Percentiles rank a stretch among this genome's conserved stretches.
These are phyloP conservation scores for Drosophila elegans DNA, from an alignment of 1,140 invertebrate genomes.

Conservation along the genomic window DNA sequence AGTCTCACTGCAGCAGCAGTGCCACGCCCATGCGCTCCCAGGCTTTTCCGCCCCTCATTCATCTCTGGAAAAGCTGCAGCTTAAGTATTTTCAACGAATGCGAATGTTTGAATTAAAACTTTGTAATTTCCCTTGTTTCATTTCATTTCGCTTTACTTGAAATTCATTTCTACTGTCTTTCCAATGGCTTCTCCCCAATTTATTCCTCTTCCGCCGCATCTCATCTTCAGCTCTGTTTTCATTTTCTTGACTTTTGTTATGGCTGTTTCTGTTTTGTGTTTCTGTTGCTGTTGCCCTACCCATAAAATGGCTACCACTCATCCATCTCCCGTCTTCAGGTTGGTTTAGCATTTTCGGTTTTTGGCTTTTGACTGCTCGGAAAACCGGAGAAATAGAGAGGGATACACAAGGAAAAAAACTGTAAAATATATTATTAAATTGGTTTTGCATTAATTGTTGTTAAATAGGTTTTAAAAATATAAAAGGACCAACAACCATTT, in stretches of 20 bases:
- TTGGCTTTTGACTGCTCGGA: slow-evolving; percentile 30
- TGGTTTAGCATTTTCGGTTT: slow-evolving; percentile 53
- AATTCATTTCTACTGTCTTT: slow-evolving; percentile 77
- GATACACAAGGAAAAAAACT: slow-evolving; percentile 1
- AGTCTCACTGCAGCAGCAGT: slow-evolving; percentile 44
- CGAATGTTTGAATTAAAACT: slow-evolving; percentile 83
- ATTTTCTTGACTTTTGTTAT: slow-evolving; percentile 63
- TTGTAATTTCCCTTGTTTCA: slow-evolving; percentile 84
- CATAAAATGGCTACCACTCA: slow-evolving; percentile 61
- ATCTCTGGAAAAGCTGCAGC: slow-evolving; percentile 60
- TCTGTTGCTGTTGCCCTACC: slow-evolving; percentile 24
- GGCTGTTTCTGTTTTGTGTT: slow-evolving; percentile 18
- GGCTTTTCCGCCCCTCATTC: neutral
- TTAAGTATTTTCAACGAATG: slow-evolving; percentile 81
- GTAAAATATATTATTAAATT: neutral
- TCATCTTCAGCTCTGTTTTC: slow-evolving; percentile 39
- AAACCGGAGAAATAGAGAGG: slow-evolving; percentile 5
- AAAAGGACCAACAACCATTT: no score
- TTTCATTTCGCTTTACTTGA: slow-evolving; percentile 80
- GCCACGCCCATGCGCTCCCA: slow-evolving; percentile 9
- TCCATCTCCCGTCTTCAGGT: slow-evolving; percentile 61
- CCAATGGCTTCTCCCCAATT: slow-evolving; percentile 19
- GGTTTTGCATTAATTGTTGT: no score
- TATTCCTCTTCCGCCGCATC: slow-evolving; percentile 23
- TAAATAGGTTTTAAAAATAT: no score